phyloP scores from a whole-genome alignment of 2,113 vertebrate species.

The Gasterosteus aculeatus region DNA sequence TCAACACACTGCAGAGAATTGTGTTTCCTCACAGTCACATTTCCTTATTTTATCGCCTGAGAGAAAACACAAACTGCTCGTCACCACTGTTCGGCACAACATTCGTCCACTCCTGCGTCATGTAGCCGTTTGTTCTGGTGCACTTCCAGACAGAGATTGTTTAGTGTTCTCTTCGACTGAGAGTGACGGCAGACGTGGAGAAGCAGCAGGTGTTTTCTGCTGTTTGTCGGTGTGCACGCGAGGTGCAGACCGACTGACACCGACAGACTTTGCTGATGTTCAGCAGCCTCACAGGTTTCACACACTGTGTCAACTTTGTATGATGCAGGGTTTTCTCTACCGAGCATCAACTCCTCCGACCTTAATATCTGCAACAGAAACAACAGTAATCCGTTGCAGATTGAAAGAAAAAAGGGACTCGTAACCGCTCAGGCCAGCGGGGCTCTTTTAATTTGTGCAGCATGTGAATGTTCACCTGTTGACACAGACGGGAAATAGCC shows the following conservation, averaged over 20 bases:
- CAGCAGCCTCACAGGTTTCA: conserved; percentile 40
- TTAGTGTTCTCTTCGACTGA: conserved; percentile 17
- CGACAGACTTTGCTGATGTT: conserved; percentile 2
- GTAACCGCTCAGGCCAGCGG: background rate
- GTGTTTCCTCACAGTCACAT: conserved; percentile 3
- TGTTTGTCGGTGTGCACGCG: conserved; percentile 54
- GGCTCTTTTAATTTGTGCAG: background rate
- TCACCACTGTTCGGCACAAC: background rate
- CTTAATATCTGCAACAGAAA: background rate
- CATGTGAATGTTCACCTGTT: conserved; percentile 41
- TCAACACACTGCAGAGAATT: background rate
- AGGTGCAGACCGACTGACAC: conserved; percentile 11
- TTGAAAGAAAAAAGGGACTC: background rate
- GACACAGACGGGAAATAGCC: conserved; percentile 34
- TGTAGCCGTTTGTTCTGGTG: conserved; percentile 25
- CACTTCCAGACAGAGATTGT: conserved; percentile 28
- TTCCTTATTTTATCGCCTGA: conserved; percentile 8
- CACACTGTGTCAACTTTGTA: conserved; percentile 1
- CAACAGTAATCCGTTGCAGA: background rate
- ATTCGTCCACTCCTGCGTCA: conserved; percentile 23
- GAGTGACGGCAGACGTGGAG: conserved; percentile 26
- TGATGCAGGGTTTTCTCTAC: conserved; percentile 6
- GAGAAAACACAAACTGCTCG: background rate
- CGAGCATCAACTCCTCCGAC: background rate
- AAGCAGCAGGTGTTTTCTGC: conserved; percentile 61